A percentile compares a stretch with the other conserved stretches of the same genome.
phyloP scores from a whole-genome alignment of 2,113 vertebrate genomes.

The Caretta caretta region DNA sequence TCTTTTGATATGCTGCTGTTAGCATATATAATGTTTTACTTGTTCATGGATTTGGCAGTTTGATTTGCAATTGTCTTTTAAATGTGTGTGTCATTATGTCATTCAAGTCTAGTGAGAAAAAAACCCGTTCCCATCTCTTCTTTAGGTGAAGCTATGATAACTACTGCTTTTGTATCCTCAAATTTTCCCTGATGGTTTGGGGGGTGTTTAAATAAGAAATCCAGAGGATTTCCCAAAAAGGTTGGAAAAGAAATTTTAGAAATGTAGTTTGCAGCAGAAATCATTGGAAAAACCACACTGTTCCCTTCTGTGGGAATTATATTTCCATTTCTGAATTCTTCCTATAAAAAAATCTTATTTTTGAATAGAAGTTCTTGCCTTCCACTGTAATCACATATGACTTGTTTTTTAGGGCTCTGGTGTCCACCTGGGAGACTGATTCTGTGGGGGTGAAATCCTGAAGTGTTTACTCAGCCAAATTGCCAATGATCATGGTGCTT shows the following conservation, averaged over 20 bases:
- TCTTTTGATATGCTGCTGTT: conserved; percentile 58
- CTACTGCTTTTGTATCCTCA: background rate
- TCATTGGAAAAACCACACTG: background rate
- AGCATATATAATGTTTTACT: conserved; percentile 42
- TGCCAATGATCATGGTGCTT: background rate
- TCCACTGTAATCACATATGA: background rate
- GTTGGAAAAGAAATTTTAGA: conserved; percentile 8
- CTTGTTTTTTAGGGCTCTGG: background rate
- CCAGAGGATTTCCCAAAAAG: background rate
- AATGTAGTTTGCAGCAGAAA: background rate
- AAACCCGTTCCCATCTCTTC: background rate
- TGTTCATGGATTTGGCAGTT: conserved; percentile 27
- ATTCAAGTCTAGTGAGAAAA: conserved; percentile 50
- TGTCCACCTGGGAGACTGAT: background rate
- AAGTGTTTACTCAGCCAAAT: background rate
- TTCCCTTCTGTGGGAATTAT: background rate
- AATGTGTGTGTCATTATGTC: conserved; percentile 42
- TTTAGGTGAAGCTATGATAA: conserved; percentile 10
- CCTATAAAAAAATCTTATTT: background rate
- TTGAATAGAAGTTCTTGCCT: background rate
- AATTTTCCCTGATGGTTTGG: background rate
- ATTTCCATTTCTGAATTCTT: background rate
- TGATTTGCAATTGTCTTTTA: conserved; percentile 57
- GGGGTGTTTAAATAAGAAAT: background rate
- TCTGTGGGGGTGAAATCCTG: background rate